Base-by-base conservation (phyloP, 2,113 vertebrate genomes). In the Leucosticte australis region DNA sequence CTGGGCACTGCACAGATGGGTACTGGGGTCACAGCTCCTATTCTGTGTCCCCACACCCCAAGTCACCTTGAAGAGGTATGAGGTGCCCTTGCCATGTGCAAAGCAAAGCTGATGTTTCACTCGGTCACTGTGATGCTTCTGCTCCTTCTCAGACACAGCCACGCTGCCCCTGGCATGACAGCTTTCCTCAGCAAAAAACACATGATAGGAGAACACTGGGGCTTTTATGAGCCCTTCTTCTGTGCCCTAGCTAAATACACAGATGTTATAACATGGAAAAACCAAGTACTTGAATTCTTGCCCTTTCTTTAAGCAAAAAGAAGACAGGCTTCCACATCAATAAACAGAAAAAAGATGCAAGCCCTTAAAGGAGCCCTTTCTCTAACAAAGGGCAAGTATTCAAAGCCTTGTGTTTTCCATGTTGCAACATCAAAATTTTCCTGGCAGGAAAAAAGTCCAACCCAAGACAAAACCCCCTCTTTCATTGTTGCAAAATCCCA, bases 391-490 rank as follows among this genome's bases (percentile, higher is more conserved):
- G 56, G 46, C 93, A 93, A 96, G 76, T 71, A 96, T 90, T 96
- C 90, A 96, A 95, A 95, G 79, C 76, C 85, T 89, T 92, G 71
- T 55, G 75, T 81, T 94, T 95, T 95, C 93, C 83, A 89, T 71
- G 76, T 95, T 95, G 94, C 93, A 92, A 96, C 90, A 95, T 64
- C 88, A 93, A 92, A 95, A 93, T 93, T 93, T 97, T 97, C 96
- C 96, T 96, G 94, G 96, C 94, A 96, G 83, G 69, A 94, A 96
- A 95, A 89, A 77, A 31, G n/a, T 70, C 79, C 79, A 86, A 90
- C 42, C 26, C 37, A 83, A 63, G 83, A 90, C 53, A 92, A 94
- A 92, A 92, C 14, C 8, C 15, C 35, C 31, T 92, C 85, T 94
- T 94, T 88, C 56, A 64, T 83, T 53, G 64, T 41, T 95, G 76